Base-by-base conservation (phyloP, 2,797 vertebrate genomes). In the Sternarchorhynchus goeldii region DNA sequence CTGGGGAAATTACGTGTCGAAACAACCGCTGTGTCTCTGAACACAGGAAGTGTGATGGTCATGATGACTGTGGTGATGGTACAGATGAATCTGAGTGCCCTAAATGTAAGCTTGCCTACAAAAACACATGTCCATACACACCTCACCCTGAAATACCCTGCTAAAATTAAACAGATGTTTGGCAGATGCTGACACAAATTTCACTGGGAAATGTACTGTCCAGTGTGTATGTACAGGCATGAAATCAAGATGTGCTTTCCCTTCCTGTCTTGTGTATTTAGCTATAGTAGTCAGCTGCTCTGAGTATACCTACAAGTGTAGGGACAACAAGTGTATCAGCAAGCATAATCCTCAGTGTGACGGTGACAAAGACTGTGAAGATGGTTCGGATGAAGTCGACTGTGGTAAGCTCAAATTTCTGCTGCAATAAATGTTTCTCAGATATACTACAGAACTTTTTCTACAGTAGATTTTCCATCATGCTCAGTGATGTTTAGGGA, bases 291-390 rank as follows among this genome's bases (percentile, higher is more conserved):
- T 88, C 74, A 59, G 3, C 66, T 99, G 96, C 73, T 93, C 94
- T 0, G 71, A 89, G 0, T 81, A 90, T 82, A 95, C 93, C 0
- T 97, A 94, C 86, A 94, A 87, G 64, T 99, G 97, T 82, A 87
- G 79, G 5, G 88, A 78, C 0, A 90, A 90, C 17, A 39, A 0
- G 77, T 99, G 97, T 82, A 76, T 96, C 88, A 95, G 87, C 81
- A 98, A 97, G 85, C 83, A 89, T 79, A 97, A 96, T 90, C 95
- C 96, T 0, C 93, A 96, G 83, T 99, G 97, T 0, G 97, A 99
- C 0, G 94, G 92, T 0, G 78, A 87, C 74, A 5, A 1, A 29
- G 96, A 99, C 90, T 99, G 97, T 0, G 83, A 85, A 0, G 97
- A 98, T 7, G 93, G 88, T 6, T 98, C 96, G 0, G 97, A 99